phyloP scores from a whole-genome alignment of 2,797 vertebrate species.

The Xenopus petersii region DNA sequence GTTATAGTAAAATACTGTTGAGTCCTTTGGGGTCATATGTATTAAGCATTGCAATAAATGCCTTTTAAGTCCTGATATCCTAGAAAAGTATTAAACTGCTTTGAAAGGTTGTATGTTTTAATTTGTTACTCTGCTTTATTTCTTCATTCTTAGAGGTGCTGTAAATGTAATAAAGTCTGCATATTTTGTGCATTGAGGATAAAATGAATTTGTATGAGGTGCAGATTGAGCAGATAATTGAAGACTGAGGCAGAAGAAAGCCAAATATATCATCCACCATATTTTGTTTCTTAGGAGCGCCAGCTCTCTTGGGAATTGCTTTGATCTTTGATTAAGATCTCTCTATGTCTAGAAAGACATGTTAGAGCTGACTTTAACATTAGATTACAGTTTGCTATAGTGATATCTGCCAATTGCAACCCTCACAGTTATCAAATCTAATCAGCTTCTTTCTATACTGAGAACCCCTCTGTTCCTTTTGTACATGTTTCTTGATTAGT shows the following conservation, averaged over 20 bases:
- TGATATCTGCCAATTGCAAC: constrained; percentile 68
- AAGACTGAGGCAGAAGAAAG: constrained; percentile 30
- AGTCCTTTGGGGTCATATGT: too few relatives aligned
- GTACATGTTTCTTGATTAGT: neutral
- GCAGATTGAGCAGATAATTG: constrained; percentile 30
- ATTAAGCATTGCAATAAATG: neutral
- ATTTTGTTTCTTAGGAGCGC: constrained; percentile 30
- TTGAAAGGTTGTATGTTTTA: neutral
- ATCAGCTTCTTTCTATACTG: constrained; percentile 28
- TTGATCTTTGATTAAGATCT: constrained; percentile 57
- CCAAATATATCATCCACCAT: constrained; percentile 38
- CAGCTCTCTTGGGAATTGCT: constrained; percentile 41
- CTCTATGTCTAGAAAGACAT: constrained; percentile 50
- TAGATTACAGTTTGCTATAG: constrained; percentile 58
- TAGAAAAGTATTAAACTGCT: too few relatives aligned
- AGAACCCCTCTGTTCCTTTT: constrained; percentile 25
- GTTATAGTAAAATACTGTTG: too few relatives aligned
- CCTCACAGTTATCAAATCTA: constrained; percentile 50
- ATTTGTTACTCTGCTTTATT: neutral
- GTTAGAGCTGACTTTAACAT: constrained; percentile 51
- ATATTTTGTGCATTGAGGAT: constrained; percentile 23
- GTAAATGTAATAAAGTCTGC: neutral
- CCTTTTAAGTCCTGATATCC: neutral
- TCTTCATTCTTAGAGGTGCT: neutral
- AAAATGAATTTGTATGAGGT: constrained; percentile 28